Conservation (phyloP, 2,797 vertebrate genomes). For the Phylloscopus collybita region DNA sequence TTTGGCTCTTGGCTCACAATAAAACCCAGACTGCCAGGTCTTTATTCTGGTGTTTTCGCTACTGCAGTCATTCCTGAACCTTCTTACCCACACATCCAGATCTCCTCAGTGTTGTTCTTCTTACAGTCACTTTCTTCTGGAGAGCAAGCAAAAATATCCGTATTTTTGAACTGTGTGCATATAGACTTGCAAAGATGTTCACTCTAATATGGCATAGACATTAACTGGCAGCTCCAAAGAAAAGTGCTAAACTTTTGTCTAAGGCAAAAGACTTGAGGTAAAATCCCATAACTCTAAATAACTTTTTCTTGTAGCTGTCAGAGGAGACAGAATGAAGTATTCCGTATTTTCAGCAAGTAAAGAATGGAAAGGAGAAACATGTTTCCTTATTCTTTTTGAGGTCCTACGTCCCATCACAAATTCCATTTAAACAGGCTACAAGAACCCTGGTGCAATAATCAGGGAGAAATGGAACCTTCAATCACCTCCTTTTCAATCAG, state of each 20-base stretch:
- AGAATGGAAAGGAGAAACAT: not conserved
- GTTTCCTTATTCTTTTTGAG: not conserved
- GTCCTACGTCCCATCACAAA: not conserved
- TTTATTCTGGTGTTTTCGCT: not conserved
- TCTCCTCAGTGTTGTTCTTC: not conserved
- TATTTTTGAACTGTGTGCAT: not conserved
- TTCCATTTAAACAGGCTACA: slow-evolving; percentile 12
- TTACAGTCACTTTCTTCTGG: not conserved
- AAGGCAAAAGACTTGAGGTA: not conserved
- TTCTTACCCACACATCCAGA: not conserved
- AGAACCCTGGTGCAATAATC: slow-evolving; percentile 25
- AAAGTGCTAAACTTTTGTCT: not conserved
- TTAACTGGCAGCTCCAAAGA: not conserved
- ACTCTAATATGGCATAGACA: not conserved
- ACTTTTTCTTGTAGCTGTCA: not conserved
- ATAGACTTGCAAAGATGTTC: not conserved
- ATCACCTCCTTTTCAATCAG: slow-evolving; percentile 60
- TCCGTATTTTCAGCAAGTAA: not conserved
- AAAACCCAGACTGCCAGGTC: not conserved
- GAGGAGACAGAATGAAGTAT: not conserved
- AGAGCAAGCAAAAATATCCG: not conserved
- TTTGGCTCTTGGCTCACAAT: not conserved
- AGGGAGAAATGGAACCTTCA: slow-evolving; percentile 20
- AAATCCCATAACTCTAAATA: not conserved
- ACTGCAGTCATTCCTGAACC: not conserved